Evolutionary conservation across 2,797 vertebrate species (phyloP), one percentile per base, ranked within the genome.

Genomic region (Eupleurogrammus muticus): DNA sequence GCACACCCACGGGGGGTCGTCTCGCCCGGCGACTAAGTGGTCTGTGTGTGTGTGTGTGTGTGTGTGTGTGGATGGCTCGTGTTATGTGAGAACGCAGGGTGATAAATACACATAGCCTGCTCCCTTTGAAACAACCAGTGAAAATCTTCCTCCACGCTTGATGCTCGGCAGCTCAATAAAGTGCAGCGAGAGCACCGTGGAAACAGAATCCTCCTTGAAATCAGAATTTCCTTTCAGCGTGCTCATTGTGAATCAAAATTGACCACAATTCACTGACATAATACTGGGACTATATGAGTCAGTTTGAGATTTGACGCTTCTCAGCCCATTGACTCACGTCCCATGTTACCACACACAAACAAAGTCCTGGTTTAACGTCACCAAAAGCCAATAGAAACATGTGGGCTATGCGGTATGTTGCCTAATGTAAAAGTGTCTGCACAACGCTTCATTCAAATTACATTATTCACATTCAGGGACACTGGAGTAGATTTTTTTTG

Each of bases 1-100:
- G 73, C 63, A 85, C 70, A 78, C 87, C 91, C 83, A 85, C 87
- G 78, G 83, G 85, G n/a, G 91, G 87, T 90, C 79, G 56, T 87
- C 77, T 90, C 89, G 89, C 87, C 69, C 77, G 40, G 84, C 89
- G 87, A 91, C 89, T 84, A 77, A 89, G 74, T 69, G 83, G 77
- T 85, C 76, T 78, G 62, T 68, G 68, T 67, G 68, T 68, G 77
- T 79, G 67, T 62, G 36, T 28, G 5, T 64, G 57, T 48, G 60
- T 54, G 70, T 75, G 58, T 49, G 38, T 40, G 48, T 48, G 38
- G 65, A 9, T 20, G 60, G 62, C 64, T 68, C 52, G 58, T 66
- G 75, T 77, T 65, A 51, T 5, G 6, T 80, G 72, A 69, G 62
- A 76, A 44, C 34, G 35, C 53, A 47, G 64, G 38, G 61, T 28